Conservation (phyloP, 2,797 vertebrate species). For the Sebastes cheni region DNA sequence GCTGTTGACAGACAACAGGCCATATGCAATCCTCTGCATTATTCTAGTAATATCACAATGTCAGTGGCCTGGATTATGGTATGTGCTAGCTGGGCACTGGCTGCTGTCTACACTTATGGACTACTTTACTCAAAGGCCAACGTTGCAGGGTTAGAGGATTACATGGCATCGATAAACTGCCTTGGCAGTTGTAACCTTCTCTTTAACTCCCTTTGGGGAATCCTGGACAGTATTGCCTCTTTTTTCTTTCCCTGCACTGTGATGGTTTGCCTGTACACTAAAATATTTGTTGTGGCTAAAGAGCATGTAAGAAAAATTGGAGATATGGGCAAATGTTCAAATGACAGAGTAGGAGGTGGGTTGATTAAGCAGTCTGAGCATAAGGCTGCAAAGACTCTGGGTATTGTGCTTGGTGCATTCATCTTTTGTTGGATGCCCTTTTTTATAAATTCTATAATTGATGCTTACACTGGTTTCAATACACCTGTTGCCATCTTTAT, state of each 20-base stretch:
- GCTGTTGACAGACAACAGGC: slow-evolving; percentile 81
- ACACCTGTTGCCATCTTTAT: not conserved
- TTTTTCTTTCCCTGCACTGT: slow-evolving; percentile 20
- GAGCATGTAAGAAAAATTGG: slow-evolving; percentile 5
- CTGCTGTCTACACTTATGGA: slow-evolving; percentile 63
- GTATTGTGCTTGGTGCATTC: slow-evolving; percentile 66
- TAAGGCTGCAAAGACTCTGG: slow-evolving; percentile 75
- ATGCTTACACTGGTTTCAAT: not conserved
- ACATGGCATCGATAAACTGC: not conserved
- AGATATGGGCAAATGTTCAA: not conserved
- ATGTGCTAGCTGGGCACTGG: slow-evolving; percentile 71
- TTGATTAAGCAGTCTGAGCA: slow-evolving; percentile 46
- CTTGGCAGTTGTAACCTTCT: slow-evolving; percentile 12
- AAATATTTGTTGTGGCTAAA: slow-evolving; percentile 14
- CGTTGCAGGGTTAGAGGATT: not conserved
- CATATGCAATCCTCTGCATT: slow-evolving; percentile 78
- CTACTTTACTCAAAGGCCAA: slow-evolving; percentile 9
- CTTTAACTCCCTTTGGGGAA: slow-evolving; percentile 3
- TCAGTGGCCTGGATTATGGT: slow-evolving; percentile 62
- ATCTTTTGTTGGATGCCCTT: slow-evolving; percentile 74
- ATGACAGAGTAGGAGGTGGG: slow-evolving; percentile 9
- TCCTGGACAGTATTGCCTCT: not conserved
- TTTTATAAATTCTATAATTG: slow-evolving; percentile 56
- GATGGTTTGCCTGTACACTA: slow-evolving; percentile 11
- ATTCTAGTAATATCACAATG: slow-evolving; percentile 68